These are phyloP conservation scores for Lerema accius DNA, from an alignment of 1,140 invertebrate species.

Conservation along the genomic window DNA sequence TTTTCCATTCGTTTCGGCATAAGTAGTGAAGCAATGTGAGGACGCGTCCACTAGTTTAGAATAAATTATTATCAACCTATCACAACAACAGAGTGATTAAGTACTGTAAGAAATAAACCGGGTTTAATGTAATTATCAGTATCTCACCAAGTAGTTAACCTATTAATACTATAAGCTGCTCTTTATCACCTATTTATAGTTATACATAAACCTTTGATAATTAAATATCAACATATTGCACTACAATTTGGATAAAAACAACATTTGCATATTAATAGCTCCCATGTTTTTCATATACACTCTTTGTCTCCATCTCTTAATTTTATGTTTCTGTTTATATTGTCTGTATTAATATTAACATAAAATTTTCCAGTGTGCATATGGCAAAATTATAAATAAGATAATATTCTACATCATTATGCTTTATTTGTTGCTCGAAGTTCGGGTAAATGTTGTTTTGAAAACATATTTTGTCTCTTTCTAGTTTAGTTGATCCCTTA, in stretches of 20 bases:
- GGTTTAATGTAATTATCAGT: neutral
- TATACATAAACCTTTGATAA: neutral
- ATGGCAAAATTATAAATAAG: too few relatives aligned
- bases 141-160: neutral
- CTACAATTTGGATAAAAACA: neutral
- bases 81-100: neutral
- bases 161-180: neutral
- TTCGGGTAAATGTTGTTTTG: too few relatives aligned
- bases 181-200: neutral
- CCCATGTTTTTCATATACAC: neutral
- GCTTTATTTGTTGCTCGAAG: too few relatives aligned
- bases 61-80: neutral
- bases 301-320: neutral
- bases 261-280: neutral
- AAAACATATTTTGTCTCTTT: too few relatives aligned
- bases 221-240: neutral
- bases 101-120: neutral
- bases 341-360: neutral
- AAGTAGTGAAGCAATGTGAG: too few relatives aligned
- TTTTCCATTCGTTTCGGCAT: too few relatives aligned
- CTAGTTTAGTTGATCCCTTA: too few relatives aligned
- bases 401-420: too few relatives aligned
- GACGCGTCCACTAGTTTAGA: too few relatives aligned
- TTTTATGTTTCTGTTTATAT: neutral
- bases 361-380: neutral